These are phyloP conservation scores for Planiliza haematocheilus DNA, from an alignment of 2,113 vertebrate genomes.

Conservation along the genomic window DNA sequence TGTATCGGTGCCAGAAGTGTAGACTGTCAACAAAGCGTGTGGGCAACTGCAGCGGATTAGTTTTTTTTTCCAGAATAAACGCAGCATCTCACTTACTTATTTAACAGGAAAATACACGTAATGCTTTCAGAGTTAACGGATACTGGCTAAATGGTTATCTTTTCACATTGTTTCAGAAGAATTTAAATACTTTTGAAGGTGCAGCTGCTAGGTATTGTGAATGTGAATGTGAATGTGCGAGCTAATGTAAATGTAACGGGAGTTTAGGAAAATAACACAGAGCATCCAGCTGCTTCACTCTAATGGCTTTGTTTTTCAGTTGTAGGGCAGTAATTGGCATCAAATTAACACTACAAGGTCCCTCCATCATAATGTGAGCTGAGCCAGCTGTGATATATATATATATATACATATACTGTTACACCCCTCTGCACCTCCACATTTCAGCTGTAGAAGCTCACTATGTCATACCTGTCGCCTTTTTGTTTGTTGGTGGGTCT, in stretches of 20 bases:
- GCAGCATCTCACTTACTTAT: not conserved
- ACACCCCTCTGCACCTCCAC: no score
- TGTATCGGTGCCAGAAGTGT: conserved; percentile 21
- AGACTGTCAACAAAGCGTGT: conserved; percentile 41
- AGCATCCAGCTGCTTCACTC: not conserved
- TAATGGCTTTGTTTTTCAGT: conserved; percentile 31
- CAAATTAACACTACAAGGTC: conserved; percentile 13
- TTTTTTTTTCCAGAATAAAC: not conserved
- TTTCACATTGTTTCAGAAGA: no score
- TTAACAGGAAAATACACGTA: no score
- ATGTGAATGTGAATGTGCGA: not conserved
- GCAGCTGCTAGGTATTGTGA: no score
- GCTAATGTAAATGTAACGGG: conserved; percentile 3
- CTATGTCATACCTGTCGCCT: no score
- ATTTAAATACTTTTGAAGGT: no score
- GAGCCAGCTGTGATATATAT: conserved; percentile 30
- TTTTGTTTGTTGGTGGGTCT: no score
- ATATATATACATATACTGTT: no score
- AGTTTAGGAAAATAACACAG: not conserved
- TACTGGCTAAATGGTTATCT: not conserved
- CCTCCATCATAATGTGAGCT: conserved; percentile 13
- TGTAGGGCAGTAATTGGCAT: not conserved
- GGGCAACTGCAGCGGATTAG: conserved; percentile 28
- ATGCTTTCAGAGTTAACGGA: no score
- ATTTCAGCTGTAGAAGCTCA: no score